Base-by-base conservation (phyloP, 2,888 invertebrate species). In the Idaea straminata region DNA sequence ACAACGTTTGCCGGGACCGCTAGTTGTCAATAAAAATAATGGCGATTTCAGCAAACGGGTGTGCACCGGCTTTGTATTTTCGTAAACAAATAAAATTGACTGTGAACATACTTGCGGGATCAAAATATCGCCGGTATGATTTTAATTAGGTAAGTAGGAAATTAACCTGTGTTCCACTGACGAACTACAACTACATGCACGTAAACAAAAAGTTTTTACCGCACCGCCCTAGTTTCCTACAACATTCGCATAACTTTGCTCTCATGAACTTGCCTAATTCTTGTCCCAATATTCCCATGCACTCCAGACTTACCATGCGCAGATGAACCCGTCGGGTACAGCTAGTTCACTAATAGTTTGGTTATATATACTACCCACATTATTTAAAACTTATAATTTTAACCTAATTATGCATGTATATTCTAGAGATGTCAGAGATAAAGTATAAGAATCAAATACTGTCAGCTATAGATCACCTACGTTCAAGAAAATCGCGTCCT, bases 401-500 rank as follows among this genome's bases (percentile, higher is more conserved):
- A 64, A 15, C 6, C 57, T 61, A 47, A 62, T 62, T 70, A 62
- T 66, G 63, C 72, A 74, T 69, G 62, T 69, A 2, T 25, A 74
- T 87, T 91, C 69, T 85, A 92, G 92, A 89, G 86, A 94, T 94
- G 90, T 91, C 93, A 87, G 93, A 94, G 86, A 94, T 95, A 84
- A 94, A 94, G 87, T 94, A 95, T 92, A 95, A 95, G 88, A 95
- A 96, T 78, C 94, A 95, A 83, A 96, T 97, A 85, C 93, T 97
- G 80, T 96, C 96, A 84, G 96, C 97, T 79, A 97, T 97, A 84
- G 97, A 97, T 92, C 96, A 96, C 86, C 92, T 97, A 83, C 95
- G 97, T 75, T 94, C 95, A 69, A 94, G 97, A 77, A 97, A 97
- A 93, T 96, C 97, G 65, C 95, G 97, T 66, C 97, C 97, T 63